Evolutionary conservation across 2,888 invertebrate genomes (phyloP).

Genomic region (Orthosia gothica): DNA sequence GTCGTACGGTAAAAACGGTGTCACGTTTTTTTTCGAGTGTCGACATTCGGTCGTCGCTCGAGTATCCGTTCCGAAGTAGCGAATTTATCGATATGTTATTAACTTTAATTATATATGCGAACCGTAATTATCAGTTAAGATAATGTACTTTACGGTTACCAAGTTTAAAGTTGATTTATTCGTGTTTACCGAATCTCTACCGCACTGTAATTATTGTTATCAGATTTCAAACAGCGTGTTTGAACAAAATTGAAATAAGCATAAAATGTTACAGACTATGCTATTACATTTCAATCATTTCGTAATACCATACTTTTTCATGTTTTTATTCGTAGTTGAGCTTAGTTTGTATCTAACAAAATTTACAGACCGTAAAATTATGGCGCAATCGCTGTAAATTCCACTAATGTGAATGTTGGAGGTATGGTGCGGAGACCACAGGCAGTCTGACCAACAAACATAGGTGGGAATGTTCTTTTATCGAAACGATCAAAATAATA

Average conservation of each 20-base stretch:
- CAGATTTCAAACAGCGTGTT: slow-evolving; percentile 56
- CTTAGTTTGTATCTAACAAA: slow-evolving; percentile 56
- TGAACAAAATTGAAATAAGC: slow-evolving; percentile 58
- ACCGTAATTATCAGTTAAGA: slow-evolving; percentile 69
- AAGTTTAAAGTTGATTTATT: slow-evolving; percentile 62
- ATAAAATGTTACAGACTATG: slow-evolving; percentile 52
- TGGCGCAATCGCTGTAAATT: slow-evolving; percentile 48
- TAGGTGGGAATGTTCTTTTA: slow-evolving; percentile 53
- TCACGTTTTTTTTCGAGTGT: slow-evolving; percentile 76
- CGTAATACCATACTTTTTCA: slow-evolving; percentile 57
- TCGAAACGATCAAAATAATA: slow-evolving; percentile 44
- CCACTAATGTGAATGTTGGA: slow-evolving; percentile 55
- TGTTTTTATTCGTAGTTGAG: slow-evolving; percentile 56
- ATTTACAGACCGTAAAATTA: slow-evolving; percentile 71
- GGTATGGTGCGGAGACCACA: slow-evolving; percentile 45
- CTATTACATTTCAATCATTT: slow-evolving; percentile 68
- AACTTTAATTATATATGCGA: slow-evolving; percentile 71
- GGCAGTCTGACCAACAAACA: slow-evolving; percentile 37
- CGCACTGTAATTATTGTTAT: slow-evolving; percentile 65
- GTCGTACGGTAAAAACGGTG: slow-evolving; percentile 84
- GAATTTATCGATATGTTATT: slow-evolving; percentile 75
- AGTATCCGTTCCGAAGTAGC: slow-evolving; percentile 69
- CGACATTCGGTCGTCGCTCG: slow-evolving; percentile 72
- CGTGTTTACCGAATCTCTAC: slow-evolving; percentile 59
- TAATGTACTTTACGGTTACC: slow-evolving; percentile 64